Evolutionary conservation across 2,797 vertebrate genomes (phyloP), one percentile per base, ranked within the genome.

Genomic region (Poeciliopsis gracilis): DNA sequence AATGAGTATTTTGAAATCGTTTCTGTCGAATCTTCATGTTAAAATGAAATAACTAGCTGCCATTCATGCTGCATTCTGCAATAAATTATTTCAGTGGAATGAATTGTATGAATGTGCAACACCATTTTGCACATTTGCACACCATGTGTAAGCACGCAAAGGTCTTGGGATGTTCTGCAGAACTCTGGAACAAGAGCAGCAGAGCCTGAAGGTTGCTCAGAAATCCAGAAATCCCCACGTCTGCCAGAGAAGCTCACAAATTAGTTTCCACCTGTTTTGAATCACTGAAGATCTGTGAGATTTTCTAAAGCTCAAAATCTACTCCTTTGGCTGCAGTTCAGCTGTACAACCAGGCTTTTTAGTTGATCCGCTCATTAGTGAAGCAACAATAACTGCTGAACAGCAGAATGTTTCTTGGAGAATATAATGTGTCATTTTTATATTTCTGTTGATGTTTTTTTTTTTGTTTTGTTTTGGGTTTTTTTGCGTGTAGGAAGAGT

Each of bases 401-500:
- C 30, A 18, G 59, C 16, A 16, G 11, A 69, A 69, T 69, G 38
- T 43, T 69, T 43, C 11, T 25, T 41, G 5, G 23, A 43, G 23
- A 43, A n/a, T 43, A 7, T 36, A 63, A 36, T 10, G 33, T 63
- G 30, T 63, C 6, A 4, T 43, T 43, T 2, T 69, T 5, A 28
- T n/a, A 6, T 25, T 41, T 41, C 36, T 23, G 18, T 38, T 33
- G 30, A n/a, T n/a, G 30, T 3, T 33, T 33, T 33, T 33, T 2
- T 33, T 33, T 3, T 33, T 33, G 33, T 33, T 33, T 47, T 15
- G 36, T 67, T 33, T 47, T 15, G 36, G 51, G 30, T 33, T 33
- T 33, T 38, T 73, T 63, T 43, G 28, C 43, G 84, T 94, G 93
- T 81, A 89, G 89, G 66, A 90, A 92, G 0, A 90, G 94, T 59